Evolutionary conservation across 2,113 vertebrate genomes (phyloP).

Genomic region (Ellobius talpinus): DNA sequence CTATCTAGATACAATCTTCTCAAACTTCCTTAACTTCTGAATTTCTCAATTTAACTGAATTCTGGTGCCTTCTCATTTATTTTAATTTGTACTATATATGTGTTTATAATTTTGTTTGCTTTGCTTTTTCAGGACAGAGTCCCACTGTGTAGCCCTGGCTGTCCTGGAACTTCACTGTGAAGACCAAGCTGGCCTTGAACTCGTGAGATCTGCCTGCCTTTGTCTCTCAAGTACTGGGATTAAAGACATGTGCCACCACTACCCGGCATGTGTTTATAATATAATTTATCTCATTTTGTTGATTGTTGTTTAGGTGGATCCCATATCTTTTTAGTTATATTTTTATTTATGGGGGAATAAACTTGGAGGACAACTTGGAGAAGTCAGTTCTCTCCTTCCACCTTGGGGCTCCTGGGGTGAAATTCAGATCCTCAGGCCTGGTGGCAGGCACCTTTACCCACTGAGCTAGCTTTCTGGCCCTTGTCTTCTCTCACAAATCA

Average conservation of each 20-base stretch:
- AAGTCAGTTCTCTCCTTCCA: not conserved
- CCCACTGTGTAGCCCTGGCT: not conserved
- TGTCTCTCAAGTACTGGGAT: not conserved
- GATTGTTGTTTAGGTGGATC: not conserved
- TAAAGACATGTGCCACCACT: not conserved
- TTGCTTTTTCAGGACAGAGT: not conserved
- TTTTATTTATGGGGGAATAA: not conserved
- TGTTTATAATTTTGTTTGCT: not conserved
- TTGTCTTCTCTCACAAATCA: slow-evolving; percentile 24
- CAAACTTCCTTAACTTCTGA: not conserved
- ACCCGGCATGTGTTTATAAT: not conserved
- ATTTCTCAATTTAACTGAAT: slow-evolving; percentile 38
- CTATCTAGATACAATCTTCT: slow-evolving; percentile 31
- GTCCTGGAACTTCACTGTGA: not conserved
- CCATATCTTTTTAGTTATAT: not conserved
- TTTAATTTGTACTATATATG: not conserved
- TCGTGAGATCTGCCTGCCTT: not conserved
- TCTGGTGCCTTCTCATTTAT: not conserved
- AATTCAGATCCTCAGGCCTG: not conserved
- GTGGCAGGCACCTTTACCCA: not conserved
- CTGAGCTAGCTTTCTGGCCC: not conserved
- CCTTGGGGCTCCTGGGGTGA: not conserved
- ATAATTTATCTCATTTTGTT: slow-evolving; percentile 14
- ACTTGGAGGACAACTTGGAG: not conserved
- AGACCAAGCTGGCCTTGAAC: not conserved